Conservation (phyloP, 2,797 vertebrate species). For the Zenarchopterus dispar region DNA sequence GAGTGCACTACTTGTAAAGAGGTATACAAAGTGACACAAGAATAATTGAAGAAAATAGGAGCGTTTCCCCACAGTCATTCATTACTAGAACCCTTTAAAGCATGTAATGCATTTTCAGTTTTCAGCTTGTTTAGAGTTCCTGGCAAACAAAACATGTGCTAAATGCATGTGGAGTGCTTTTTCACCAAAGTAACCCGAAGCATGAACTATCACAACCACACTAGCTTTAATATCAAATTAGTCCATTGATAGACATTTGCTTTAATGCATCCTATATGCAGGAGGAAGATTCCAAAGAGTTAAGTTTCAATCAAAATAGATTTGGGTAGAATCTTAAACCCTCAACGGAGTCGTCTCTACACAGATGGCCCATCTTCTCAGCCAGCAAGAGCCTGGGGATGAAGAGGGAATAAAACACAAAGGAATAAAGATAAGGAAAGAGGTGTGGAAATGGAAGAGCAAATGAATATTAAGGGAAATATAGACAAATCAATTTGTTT, state of each 20-base stretch:
- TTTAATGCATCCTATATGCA: conserved; percentile 21
- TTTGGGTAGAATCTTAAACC: conserved; percentile 97
- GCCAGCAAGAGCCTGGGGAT: conserved; percentile 90
- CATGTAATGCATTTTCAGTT: conserved; percentile 14
- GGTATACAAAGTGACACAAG: not conserved
- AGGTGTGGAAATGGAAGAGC: not conserved
- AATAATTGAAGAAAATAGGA: conserved; percentile 1
- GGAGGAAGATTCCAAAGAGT: not conserved
- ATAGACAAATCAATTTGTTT: not conserved
- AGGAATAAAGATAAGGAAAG: not conserved
- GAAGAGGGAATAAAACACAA: conserved; percentile 23
- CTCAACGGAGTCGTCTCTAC: conserved; percentile 97
- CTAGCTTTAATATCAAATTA: not conserved
- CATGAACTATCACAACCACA: not conserved
- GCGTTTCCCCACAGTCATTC: conserved; percentile 17
- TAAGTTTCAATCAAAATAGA: conserved; percentile 83
- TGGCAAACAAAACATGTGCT: not conserved
- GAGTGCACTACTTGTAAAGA: conserved; percentile 2
- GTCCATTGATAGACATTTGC: not conserved
- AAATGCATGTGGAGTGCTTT: not conserved
- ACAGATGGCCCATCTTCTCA: conserved; percentile 97
- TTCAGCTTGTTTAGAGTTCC: not conserved
- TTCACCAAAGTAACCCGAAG: conserved; percentile 10
- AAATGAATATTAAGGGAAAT: too few relatives aligned
- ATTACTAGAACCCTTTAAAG: conserved; percentile 12